Evolutionary conservation across 2,888 invertebrate species (phyloP).

Genomic region (Thereva nobilitata): DNA sequence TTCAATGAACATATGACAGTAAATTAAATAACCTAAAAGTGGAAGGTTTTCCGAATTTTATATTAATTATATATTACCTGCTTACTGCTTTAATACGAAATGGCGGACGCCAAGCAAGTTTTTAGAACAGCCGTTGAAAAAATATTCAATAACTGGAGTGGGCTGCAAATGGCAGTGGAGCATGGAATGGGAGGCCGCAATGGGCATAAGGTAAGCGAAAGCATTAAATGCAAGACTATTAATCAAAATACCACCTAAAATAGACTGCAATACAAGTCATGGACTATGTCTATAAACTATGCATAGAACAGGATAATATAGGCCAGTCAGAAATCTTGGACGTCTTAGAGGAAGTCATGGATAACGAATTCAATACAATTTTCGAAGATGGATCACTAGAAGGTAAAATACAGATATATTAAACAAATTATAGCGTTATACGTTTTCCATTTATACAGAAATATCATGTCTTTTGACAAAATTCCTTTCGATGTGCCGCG

Average conservation of each 20-base stretch:
- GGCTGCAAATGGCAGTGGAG: conserved; percentile 71
- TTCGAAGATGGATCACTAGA: conserved; percentile 73
- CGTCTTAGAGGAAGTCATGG: conserved; percentile 71
- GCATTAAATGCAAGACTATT: neutral
- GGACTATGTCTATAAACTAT: conserved; percentile 67
- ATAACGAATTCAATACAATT: conserved; percentile 72
- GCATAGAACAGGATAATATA: conserved; percentile 64
- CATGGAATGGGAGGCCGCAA: conserved; percentile 74
- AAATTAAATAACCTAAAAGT: neutral
- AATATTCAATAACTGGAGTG: conserved; percentile 74
- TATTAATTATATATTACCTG: neutral
- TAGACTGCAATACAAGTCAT: conserved; percentile 69
- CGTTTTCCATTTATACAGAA: conserved; percentile 57
- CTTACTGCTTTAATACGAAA: neutral
- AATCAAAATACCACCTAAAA: conserved; percentile 43
- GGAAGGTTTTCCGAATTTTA: neutral
- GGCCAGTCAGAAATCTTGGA: conserved; percentile 66
- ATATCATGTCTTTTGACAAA: conserved; percentile 63
- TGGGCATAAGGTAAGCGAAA: conserved; percentile 64
- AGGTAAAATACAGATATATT: conserved; percentile 55
- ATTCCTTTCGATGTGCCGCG: conserved; percentile 63
- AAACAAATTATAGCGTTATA: neutral
- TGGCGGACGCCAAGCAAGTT: conserved; percentile 36
- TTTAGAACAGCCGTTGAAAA: conserved; percentile 68
- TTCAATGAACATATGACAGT: too few species aligned